Evolutionary conservation across 2,888 invertebrate species (phyloP).

Genomic region (Galerucella nymphaeae): DNA sequence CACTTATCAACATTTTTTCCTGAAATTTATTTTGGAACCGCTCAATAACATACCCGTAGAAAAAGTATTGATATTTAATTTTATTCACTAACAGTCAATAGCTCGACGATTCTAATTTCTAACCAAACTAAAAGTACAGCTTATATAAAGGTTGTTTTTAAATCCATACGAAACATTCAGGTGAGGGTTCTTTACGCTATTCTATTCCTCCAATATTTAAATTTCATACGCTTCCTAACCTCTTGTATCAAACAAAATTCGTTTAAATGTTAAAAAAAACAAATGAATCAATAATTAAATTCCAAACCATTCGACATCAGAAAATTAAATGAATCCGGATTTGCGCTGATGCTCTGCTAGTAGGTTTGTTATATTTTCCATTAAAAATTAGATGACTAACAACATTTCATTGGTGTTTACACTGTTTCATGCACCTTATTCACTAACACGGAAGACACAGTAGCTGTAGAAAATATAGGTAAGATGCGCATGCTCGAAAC

Average conservation of each 20-base stretch:
- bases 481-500: constrained; percentile 12
- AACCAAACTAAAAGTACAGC: not conserved
- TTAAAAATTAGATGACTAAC: not conserved
- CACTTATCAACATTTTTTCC: not conserved
- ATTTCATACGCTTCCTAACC: too few species aligned
- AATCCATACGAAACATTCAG: too few species aligned
- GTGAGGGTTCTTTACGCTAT: too few species aligned
- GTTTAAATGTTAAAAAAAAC: too few species aligned
- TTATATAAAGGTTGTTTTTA: not conserved
- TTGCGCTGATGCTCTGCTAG: too few species aligned
- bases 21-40: not conserved
- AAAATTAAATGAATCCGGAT: too few species aligned
- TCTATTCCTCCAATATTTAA: too few species aligned
- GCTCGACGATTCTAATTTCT: not conserved
- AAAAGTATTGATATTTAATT: not conserved
- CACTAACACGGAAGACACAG: constrained; percentile 27
- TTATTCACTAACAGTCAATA: not conserved
- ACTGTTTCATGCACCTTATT: constrained; percentile 31
- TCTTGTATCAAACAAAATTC: too few species aligned
- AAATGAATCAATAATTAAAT: too few species aligned
- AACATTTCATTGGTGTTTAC: constrained; percentile 30
- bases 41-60: not conserved
- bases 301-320: too few species aligned
- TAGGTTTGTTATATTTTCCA: not conserved
- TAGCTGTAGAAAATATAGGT: constrained; percentile 34